Base-by-base conservation (phyloP, 2,113 vertebrate genomes). In the Australoheros scitulus region DNA sequence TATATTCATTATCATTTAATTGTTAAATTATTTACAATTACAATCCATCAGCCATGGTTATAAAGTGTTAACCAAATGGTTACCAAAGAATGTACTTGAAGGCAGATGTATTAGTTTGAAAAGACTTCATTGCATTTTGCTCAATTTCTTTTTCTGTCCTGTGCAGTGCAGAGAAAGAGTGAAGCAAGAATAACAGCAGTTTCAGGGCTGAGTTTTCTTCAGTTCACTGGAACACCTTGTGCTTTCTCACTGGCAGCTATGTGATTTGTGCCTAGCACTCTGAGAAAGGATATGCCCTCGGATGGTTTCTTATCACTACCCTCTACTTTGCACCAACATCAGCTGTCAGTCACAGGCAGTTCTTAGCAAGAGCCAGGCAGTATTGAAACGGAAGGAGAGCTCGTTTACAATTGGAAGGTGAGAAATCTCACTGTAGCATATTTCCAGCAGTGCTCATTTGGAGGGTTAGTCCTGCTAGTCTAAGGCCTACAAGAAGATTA, bases 281-380 rank as follows among this genome's bases (percentile, higher is more conserved):
- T 4, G 7, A 76, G 58, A 76, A 76, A 78, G 20, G 72, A 70
- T 80, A 61, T 85, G 74, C 56, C 77, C 80, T 77, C 34, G 20
- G 56, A 68, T 59, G 56, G 24, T 63, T 65, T 84, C 72, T 61
- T 77, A 78, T 76, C 61, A 79, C 57, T 60, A 32, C 77, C 61
- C 57, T 60, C 52, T 63, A 38, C 79, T 77, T 82, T 63, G 43
- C 81, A 76, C 60, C 43, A 34, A 64, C 77, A 59, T 38, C 52
- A 59, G 50, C 74, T 57, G 68, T 74, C 86, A 72, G 29, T 84
- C 75, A 77, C 34, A 17, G 6, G 2, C 61, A 3, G 15, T 47
- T 50, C 34, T 80, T 11, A 14, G 57, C 32, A 47, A 3, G 7
- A 59, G 26, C 26, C 14, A 8, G 36, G 57, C 11, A 3, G 29